Evolutionary conservation across 2,113 vertebrate species (phyloP), one percentile per base, ranked within the genome.

Genomic region (Gasterosteus aculeatus): DNA sequence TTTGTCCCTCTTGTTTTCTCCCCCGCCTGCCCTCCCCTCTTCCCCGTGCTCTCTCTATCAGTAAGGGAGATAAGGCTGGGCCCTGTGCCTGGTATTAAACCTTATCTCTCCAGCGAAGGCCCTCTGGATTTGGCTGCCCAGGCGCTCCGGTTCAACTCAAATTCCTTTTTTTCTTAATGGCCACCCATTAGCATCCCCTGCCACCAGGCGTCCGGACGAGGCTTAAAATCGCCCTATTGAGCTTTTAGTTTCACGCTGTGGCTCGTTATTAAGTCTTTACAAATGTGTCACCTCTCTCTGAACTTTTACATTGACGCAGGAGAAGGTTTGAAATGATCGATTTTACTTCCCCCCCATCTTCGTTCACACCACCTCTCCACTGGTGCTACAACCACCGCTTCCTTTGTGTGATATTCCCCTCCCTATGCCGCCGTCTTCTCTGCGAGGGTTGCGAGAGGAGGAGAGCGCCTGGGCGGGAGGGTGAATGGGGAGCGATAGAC

Each of bases 91-190:
- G 75, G 91, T 89, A 90, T 93, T 91, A 91, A 91, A 92, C 90
- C 89, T 89, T 92, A 92, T 93, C 91, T 92, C 85, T 81, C 79
- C 88, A 90, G 90, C 88, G 76, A 87, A 91, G 87, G 91, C 91
- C 92, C 85, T 86, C 75, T 82, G 88, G 90, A 89, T 91, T 91
- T 87, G 90, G 86, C 88, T 78, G 49, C 81, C 81, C 86, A 72
- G 82, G 77, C 77, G 81, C 85, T 75, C 51, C 68, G 58, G 85
- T 89, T 88, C 84, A 89, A 82, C 85, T 90, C 87, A 91, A 87
- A 86, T 77, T 83, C 88, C 84, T 85, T 76, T 85, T 88, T 92
- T 89, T 35, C 35, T 29, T 88, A 92, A 88, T 88, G 90, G 82
- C 88, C 88, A 75, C 83, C 85, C 88, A 90, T 91, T 92, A 90